Base-by-base conservation (phyloP, 2,113 vertebrate genomes). In the Gymnocephalus cernua region DNA sequence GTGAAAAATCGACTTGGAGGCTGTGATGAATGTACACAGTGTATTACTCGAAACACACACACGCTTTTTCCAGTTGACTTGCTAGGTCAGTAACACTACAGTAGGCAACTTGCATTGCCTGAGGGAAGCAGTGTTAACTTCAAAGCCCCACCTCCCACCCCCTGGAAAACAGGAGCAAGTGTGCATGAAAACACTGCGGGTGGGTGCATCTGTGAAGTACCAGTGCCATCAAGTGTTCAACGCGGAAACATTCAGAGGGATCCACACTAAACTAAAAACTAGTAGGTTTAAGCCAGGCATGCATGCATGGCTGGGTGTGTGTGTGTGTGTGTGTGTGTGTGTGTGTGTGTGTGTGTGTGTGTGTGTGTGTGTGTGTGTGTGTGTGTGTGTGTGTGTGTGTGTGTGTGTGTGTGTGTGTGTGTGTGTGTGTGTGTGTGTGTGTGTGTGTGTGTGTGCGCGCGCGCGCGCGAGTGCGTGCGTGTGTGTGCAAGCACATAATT, bases 31-130 rank as follows among this genome's bases (percentile, higher is more conserved):
- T 93, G 89, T 88, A 79, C 82, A 84, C 56, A 82, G 73, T 86
- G 87, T 89, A 35, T 79, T 79, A 56, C 83, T 71, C 19, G 13
- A 82, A 78, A 80, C 82, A 73, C 64, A 77, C 80, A 79, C 72
- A 57, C 19, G 50, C 83, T 66, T 85, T 89, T 84, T 85, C 88
- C 80, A 82, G 85, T 88, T 82, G 80, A 89, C 82, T 87, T 88
- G 80, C 84, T 79, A 76, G 70, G 70, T 89, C 88, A 86, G 89
- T 85, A 87, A 90, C 74, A 81, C 86, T 87, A 88, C 92, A 91
- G 86, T 86, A 79, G 85, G 89, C 74, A 70, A 91, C 92, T 93
- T 95, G 91, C 93, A 92, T 65, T 64, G 89, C 94, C 90, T 68
- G 79, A 89, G 92, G 94, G 86, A 57, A 92, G 29, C 82, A 74